Evolutionary conservation across 2,888 invertebrate genomes (phyloP), one percentile per base, ranked within the genome.

Genomic region (Coleophora deauratella): DNA sequence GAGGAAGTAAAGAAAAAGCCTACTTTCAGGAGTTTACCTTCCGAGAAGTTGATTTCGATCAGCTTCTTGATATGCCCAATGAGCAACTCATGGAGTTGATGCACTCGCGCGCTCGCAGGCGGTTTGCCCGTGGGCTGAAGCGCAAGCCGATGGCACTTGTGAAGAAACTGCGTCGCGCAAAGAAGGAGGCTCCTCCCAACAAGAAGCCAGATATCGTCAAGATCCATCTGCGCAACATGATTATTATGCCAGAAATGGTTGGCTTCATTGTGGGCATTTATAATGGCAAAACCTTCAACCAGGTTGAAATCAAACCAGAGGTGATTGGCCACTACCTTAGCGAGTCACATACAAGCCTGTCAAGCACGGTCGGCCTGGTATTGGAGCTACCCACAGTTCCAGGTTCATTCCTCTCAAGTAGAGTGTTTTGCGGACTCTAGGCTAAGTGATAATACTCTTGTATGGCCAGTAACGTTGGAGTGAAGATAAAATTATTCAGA

Each of bases 231-330:
- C 90, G 99, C 54, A 97, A 99, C 87, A 99, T 99, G 98, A 96
- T 99, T 72, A 95, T 99, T 72, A 94, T 99, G n/a, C 99, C 99
- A 9, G 99, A 99, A 87, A 99, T 99, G 99, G 98, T 99, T 61
- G 99, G 99, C 50, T 97, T 97, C 57, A 97, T 99, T 73, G 96
- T 99, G 66, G 99, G 99, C 58, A 96, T 98, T 45, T 98, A 98
- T 89, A 98, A 98, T 66, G 98, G 98, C 61, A 98, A 98, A 81
- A 94, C 97, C 41, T 99, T 98, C 87, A 98, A 95, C 71, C 96
- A 97, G 88, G 91, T 91, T 71, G 91, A 91, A 89, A 89, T 91
- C 61, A 91, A 97, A 89, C 97, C 97, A 47, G 97, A 98, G 88
- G 98, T 98, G 97, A 97, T 97, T 67, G 97, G 97, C 43, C 96